Base-by-base conservation (phyloP, 1,140 invertebrate genomes). In the Rhyzopertha dominica region DNA sequence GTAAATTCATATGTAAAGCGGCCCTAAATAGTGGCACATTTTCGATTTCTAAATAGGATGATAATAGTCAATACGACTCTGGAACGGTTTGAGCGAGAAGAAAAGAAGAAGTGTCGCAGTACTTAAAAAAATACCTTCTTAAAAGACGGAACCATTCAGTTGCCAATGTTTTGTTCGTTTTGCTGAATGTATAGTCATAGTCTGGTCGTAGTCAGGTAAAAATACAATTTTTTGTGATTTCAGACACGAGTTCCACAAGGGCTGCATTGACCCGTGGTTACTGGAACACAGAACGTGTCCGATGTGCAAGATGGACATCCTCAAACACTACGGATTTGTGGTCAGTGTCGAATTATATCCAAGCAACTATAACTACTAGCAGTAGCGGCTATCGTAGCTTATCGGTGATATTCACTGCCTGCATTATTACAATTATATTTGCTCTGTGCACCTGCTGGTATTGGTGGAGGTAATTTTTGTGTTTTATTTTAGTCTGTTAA, bases 271-370 rank as follows among this genome's bases (percentile, higher is more conserved):
- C 73, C 89, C 90, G 3, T 96, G 92, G 92, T 74, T 96, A 18
- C 69, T 95, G 50, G 89, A 95, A 60, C 88, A 95, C 65, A 74
- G 90, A 47, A 93, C 89, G 14, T 95, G 91, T 71, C 90, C 92
- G 10, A 93, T 95, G 88, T 95, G 91, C 70, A 95, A 95, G 71
- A 83, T 92, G 79, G 90, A 95, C 67, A 94, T 96, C 60, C 75
- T 95, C 10, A 86, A 90, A 65, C 87, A 90, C 58, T 95, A 91
- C 68, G 91, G 90, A 30, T 85, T 89, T 68, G 79, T 84, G 73
- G 84, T 85, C 65, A 81, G 81, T 75, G 62, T 51, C 42, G 31
- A 31, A 49, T 16, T 39, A 51, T 50, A 50, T 39, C 17, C 38
- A 13, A 40, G 20, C 38, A 40, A 28, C 38, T 40, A 40, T 40